phyloP scores from a whole-genome alignment of 2,888 invertebrate genomes.

The Scelioninae gen. 1 region DNA sequence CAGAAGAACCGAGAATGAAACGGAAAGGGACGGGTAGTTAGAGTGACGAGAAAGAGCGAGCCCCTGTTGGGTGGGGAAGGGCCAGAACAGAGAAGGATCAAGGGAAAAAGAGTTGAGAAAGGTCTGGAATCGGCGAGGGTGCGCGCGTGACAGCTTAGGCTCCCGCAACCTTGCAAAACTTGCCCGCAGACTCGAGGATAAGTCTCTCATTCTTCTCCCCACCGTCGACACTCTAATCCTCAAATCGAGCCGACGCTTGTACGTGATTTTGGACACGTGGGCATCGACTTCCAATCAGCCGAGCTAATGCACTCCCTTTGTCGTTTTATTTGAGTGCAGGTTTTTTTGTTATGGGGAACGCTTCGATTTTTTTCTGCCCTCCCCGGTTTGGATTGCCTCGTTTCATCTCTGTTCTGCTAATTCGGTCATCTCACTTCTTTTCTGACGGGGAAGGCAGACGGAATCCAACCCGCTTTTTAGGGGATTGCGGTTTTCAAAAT shows the following conservation, averaged over 20 bases:
- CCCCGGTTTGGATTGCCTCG: too few relatives aligned
- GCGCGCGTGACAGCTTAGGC: slow-evolving; percentile 80
- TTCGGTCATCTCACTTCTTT: not conserved
- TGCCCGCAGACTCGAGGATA: slow-evolving; percentile 53
- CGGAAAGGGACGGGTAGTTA: slow-evolving; percentile 51
- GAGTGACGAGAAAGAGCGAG: slow-evolving; percentile 47
- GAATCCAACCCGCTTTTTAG: slow-evolving; percentile 37
- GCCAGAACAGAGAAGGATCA: slow-evolving; percentile 75
- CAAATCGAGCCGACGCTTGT: slow-evolving; percentile 47
- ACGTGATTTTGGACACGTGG: slow-evolving; percentile 63
- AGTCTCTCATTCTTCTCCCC: slow-evolving; percentile 52
- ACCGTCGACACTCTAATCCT: slow-evolving; percentile 40
- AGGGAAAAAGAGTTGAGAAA: slow-evolving; percentile 81
- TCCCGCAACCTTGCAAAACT: slow-evolving; percentile 71
- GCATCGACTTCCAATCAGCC: slow-evolving; percentile 41
- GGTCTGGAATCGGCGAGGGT: slow-evolving; percentile 81
- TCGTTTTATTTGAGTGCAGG: slow-evolving; percentile 45
- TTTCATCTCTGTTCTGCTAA: not conserved
- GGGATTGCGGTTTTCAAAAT: slow-evolving; percentile 38
- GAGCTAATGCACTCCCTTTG: slow-evolving; percentile 58
- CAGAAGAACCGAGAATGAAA: too few relatives aligned
- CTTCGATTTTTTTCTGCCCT: slow-evolving; percentile 24
- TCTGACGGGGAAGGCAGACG: not conserved
- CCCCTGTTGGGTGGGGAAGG: slow-evolving; percentile 67
- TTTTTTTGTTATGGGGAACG: slow-evolving; percentile 34